Conservation (phyloP, 2,888 invertebrate species). For the Atethmia centrago region DNA sequence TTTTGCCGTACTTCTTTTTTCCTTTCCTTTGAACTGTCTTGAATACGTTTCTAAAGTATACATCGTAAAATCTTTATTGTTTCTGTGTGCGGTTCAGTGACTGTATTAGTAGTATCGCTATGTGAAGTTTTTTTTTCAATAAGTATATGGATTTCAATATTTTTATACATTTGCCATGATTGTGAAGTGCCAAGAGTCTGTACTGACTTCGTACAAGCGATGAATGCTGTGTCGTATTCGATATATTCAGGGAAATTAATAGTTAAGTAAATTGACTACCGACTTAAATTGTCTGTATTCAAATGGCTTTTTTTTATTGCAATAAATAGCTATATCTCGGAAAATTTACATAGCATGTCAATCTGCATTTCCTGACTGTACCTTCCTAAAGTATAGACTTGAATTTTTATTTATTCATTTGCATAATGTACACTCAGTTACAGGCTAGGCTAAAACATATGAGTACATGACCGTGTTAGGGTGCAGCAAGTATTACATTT, state of each 20-base stretch:
- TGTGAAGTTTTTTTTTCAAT: background rate
- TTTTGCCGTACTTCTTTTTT: constrained; percentile 5
- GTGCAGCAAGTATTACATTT: too few species aligned
- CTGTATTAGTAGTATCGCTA: background rate
- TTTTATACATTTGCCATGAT: background rate
- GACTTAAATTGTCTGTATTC: too few species aligned
- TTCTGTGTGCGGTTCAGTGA: constrained; percentile 19
- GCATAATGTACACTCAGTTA: too few species aligned
- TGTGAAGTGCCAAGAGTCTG: background rate
- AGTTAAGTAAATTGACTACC: too few species aligned
- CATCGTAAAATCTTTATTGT: constrained; percentile 16
- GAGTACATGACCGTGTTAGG: too few species aligned
- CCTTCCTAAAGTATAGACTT: background rate
- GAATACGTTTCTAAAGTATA: constrained; percentile 18
- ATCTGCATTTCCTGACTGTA: background rate
- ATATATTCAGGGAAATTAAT: too few species aligned
- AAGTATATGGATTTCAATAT: background rate
- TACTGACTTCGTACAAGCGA: background rate
- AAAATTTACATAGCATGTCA: background rate
- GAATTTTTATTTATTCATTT: too few species aligned
- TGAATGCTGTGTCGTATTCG: background rate
- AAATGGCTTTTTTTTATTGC: too few species aligned
- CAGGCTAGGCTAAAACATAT: too few species aligned
- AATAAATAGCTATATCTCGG: background rate
- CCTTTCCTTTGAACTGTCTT: constrained; percentile 9